Conservation (phyloP, 2,797 vertebrate genomes). For the Cynodonichthys magdalenae region DNA sequence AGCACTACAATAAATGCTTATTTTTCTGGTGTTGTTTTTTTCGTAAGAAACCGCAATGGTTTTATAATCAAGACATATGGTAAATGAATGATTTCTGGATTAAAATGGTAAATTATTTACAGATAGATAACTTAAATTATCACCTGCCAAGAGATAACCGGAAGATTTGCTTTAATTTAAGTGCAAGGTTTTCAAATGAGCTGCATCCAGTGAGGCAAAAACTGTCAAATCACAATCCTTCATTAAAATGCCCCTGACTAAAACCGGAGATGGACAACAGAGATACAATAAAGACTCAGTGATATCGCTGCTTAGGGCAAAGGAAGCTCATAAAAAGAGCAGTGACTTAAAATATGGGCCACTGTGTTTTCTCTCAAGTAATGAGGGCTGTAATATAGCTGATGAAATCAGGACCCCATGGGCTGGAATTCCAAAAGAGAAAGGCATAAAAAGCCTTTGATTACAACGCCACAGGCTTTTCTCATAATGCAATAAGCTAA, state of each 20-base stretch:
- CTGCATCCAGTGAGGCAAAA: conserved; percentile 11
- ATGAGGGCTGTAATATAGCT: conserved; percentile 76
- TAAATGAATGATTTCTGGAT: too few relatives aligned
- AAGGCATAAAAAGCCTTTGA: conserved; percentile 67
- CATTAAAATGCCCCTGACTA: conserved; percentile 44
- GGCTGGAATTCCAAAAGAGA: conserved; percentile 63
- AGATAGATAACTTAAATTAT: conserved; percentile 4
- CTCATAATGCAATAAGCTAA: conserved; percentile 68
- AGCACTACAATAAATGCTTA: too few relatives aligned
- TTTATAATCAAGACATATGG: too few relatives aligned
- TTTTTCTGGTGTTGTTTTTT: too few relatives aligned
- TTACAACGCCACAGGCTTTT: conserved; percentile 67
- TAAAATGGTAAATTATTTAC: conserved; percentile 8
- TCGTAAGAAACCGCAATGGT: too few relatives aligned
- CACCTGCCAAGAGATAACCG: conserved; percentile 16
- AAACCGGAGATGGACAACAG: conserved; percentile 62
- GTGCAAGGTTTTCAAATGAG: conserved; percentile 10
- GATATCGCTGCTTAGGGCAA: conserved; percentile 70
- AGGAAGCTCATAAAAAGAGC: conserved; percentile 77
- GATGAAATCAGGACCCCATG: conserved; percentile 69
- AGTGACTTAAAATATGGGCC: conserved; percentile 70
- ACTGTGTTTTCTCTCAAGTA: conserved; percentile 64
- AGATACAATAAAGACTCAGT: conserved; percentile 66
- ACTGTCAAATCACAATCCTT: conserved; percentile 36
- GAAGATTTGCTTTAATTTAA: conserved; percentile 11